These are phyloP conservation scores for Cordilura impudica DNA, from an alignment of 2,888 invertebrate species.

Conservation along the genomic window DNA sequence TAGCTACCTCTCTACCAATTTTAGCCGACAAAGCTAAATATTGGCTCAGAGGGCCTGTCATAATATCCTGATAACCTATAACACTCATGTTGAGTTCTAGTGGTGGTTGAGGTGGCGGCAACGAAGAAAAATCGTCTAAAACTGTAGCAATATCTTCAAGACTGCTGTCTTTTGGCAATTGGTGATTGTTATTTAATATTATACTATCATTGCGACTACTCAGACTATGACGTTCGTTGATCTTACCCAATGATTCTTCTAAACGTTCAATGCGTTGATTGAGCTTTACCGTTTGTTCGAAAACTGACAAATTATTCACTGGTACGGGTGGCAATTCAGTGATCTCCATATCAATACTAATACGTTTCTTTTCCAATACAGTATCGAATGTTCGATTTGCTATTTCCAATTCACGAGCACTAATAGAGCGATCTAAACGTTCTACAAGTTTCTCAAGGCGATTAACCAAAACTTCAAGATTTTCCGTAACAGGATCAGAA, in stretches of 20 bases:
- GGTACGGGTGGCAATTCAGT: constrained; percentile 68
- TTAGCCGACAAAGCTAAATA: constrained; percentile 87
- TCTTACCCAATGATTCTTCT: constrained; percentile 69
- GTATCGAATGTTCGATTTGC: constrained; percentile 71
- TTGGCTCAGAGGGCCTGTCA: constrained; percentile 86
- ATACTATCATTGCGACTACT: constrained; percentile 61
- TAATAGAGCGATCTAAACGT: constrained; percentile 82
- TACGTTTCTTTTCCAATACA: constrained; percentile 69
- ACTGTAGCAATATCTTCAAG: constrained; percentile 72
- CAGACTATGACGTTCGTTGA: constrained; percentile 69
- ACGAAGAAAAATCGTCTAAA: constrained; percentile 68
- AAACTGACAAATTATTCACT: constrained; percentile 42
- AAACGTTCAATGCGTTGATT: constrained; percentile 70
- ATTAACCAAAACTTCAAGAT: constrained; percentile 84
- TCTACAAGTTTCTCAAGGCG: constrained; percentile 87
- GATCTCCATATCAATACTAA: constrained; percentile 70
- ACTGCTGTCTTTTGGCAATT: constrained; percentile 64
- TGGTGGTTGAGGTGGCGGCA: constrained; percentile 66
- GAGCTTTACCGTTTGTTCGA: constrained; percentile 64
- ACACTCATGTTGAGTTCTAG: constrained; percentile 83
- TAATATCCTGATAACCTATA: constrained; percentile 85
- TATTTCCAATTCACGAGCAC: constrained; percentile 72
- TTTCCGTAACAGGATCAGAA: constrained; percentile 80
- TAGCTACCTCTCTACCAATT: constrained; percentile 91
- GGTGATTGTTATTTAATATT: constrained; percentile 49